A percentile compares a stretch with the other conserved stretches of the same genome.
phyloP scores from a whole-genome alignment of 2,113 vertebrate species.

The Syngnathus typhle region DNA sequence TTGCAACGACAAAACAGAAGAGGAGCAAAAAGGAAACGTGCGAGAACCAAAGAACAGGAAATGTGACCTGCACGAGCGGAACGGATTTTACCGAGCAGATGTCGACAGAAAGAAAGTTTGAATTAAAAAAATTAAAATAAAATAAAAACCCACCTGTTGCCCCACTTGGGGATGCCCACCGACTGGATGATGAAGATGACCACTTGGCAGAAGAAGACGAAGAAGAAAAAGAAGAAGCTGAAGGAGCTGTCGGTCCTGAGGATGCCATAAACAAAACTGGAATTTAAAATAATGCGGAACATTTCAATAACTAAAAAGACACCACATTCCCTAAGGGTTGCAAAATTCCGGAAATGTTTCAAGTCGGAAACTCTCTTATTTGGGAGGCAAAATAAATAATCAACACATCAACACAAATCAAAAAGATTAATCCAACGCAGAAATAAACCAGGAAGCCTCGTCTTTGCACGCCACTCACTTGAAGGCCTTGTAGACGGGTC shows the following conservation, averaged over 20 bases:
- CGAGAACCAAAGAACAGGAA: too few relatives aligned
- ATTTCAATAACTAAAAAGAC: neutral
- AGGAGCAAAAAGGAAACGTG: too few relatives aligned
- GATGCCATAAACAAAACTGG: slow-evolving; percentile 11
- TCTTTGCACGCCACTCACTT: slow-evolving; percentile 70
- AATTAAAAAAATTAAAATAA: neutral
- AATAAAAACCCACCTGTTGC: slow-evolving; percentile 80
- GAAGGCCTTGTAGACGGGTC: slow-evolving; percentile 96
- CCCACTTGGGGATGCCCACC: slow-evolving; percentile 84
- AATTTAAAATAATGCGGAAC: neutral
- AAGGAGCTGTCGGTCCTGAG: slow-evolving; percentile 93
- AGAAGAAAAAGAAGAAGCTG: slow-evolving; percentile 98
- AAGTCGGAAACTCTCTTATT: neutral
- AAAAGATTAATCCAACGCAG: too few relatives aligned
- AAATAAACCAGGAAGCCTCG: too few relatives aligned
- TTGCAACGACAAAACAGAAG: too few relatives aligned
- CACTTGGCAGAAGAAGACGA: slow-evolving; percentile 90
- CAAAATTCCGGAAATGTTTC: neutral
- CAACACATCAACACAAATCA: too few relatives aligned
- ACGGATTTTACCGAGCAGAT: too few relatives aligned
- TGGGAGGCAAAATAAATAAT: too few relatives aligned
- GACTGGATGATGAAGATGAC: slow-evolving; percentile 84
- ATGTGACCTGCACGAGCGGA: too few relatives aligned
- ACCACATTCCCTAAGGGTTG: neutral
- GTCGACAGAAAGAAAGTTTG: too few relatives aligned